Conservation (phyloP, 1,140 invertebrate species). For the Macrosteles quadrilineatus region DNA sequence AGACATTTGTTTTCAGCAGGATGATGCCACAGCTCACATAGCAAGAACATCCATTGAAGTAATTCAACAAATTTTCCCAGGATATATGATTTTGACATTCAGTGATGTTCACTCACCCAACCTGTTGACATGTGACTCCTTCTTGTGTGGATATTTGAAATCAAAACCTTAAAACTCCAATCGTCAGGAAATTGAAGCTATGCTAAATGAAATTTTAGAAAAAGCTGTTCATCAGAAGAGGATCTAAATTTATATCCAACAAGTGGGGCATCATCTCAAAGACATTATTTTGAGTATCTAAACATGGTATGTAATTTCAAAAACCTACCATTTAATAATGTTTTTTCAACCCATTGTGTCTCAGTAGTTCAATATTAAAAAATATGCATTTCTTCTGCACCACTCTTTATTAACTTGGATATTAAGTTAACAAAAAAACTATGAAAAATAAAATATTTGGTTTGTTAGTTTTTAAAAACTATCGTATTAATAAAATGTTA, state of each 20-base stretch:
- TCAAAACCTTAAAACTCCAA: constrained; percentile 26
- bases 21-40: constrained; percentile 13
- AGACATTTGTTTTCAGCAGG: background rate
- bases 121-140: constrained; percentile 6
- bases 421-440: no score
- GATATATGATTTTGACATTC: constrained; percentile 8
- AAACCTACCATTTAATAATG: constrained; percentile 19
- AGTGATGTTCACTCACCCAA: constrained; percentile 12
- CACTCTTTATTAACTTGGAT: background rate
- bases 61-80: background rate
- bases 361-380: constrained; percentile 9
- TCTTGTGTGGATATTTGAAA: constrained; percentile 9
- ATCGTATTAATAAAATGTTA: no score
- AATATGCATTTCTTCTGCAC: constrained; percentile 20
- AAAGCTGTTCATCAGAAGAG: constrained; percentile 26
- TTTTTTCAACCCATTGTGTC: constrained; percentile 8
- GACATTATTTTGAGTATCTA: constrained; percentile 25
- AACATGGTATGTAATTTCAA: constrained; percentile 14
- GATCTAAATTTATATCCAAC: constrained; percentile 19
- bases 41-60: background rate
- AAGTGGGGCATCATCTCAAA: constrained; percentile 21
- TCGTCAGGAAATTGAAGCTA: constrained; percentile 35
- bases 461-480: no score
- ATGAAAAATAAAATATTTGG: no score
- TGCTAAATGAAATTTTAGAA: constrained; percentile 32